Base-by-base conservation (phyloP, 53 echinoderm and acorn worm species). In the Luidia sarsii region DNA sequence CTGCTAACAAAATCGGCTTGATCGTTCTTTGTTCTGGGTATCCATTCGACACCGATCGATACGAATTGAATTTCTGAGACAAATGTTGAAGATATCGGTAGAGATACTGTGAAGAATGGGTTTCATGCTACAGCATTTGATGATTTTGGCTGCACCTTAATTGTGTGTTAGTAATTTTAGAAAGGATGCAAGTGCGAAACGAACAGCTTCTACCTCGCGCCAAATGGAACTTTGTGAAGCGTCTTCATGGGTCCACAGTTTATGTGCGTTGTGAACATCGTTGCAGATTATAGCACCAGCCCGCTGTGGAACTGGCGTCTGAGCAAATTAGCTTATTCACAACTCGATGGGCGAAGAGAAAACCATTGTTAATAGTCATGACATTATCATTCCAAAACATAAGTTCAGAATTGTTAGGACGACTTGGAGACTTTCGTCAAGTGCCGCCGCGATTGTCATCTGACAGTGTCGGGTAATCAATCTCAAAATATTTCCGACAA, bases 1-100 rank as follows among this genome's bases (percentile, higher is more conserved):
- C 64, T 80, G 64, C 82, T 82, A 19, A 82, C 24, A 24, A 68
- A 80, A 67, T 82, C 82, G 39, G 82, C 82, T 68, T 82, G 65
- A 15, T 67, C 37, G 48, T 68, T 82, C 68, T 28, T 67, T 2
- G 67, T 36, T 16, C 67, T 7, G 3, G 82, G 82, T 36, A 82
- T 55, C 80, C 64, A 80, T 9, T 63, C 50, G 33, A 68, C 50
- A 23, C 29, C 18, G 4, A n/a, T n/a, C n/a, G n/a, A 63, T 33
- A 5, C 63, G 63, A 9, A 63, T 33, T 1, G 63, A 63, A 63
- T 63, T 33, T 13, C 63, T 7, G 16, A 63, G 63, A 35, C 63
- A 63, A 63, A 63, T 63, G 35, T 15, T 38, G 13, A 65, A 50
- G 20, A 70, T 50, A 32, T 52, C 33, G 2, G 50, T 30, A 14